Evolutionary conservation across 2,797 vertebrate genomes (phyloP), one percentile per base, ranked within the genome.

Genomic region (Cyclopterus lumpus): DNA sequence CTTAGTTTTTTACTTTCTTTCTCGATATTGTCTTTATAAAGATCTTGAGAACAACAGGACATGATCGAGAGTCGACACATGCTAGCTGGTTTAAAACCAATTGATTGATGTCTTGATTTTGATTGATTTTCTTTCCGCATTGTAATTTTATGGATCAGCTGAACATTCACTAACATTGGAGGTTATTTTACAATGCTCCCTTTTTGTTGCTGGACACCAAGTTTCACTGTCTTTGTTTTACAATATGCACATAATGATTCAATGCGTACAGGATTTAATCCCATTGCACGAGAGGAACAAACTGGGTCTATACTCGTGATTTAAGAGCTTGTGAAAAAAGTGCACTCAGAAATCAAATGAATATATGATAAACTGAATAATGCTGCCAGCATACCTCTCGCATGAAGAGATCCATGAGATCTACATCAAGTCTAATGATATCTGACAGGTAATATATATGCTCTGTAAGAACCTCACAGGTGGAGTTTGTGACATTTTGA

Each of bases 291-390:
- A 51, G 18, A 44, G 36, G 14, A 51, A 26, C 61, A 46, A 60
- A 66, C 26, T 28, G 44, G 55, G 20, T 59, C 40, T 55, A 22
- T 22, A 11, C 32, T 55, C 5, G 4, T 66, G 49, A 51, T 58
- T 53, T 54, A 24, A 40, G 48, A 65, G 44, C 32, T 38, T 61
- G 16, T 57, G 10, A 9, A 20, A 20, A 18, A 57, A 36, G 69
- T 8, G 38, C 54, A 66, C 54, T 60, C 18, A 71, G 16, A 22
- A 54, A 67, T 55, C 30, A 46, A 40, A 62, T 67, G 2, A 67
- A 80, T 72, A 51, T 58, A 28, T 67, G 32, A 81, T 76, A 51
- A 67, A 42, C 55, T 74, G 15, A 28, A 15, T 18, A 28, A 67
- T n/a, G 54, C 60, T 60, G 44, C 26, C 22, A 51, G 32, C 53